These are phyloP conservation scores for Oophaga pumilio DNA, from an alignment of 2,113 vertebrate species.

Conservation along the genomic window DNA sequence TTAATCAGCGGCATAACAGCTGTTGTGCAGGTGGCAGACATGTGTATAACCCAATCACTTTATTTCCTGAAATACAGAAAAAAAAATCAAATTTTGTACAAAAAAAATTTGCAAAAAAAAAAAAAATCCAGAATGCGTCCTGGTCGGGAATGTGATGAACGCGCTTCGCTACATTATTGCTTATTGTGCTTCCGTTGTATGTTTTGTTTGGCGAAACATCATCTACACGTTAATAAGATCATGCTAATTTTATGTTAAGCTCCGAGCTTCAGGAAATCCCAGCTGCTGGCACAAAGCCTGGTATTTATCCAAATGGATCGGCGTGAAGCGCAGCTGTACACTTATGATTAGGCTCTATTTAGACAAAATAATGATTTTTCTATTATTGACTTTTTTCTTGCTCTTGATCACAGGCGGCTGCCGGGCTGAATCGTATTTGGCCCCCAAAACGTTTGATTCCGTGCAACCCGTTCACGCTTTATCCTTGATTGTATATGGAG, in stretches of 20 bases:
- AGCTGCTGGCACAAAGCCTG: constrained; percentile 52
- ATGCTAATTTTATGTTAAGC: constrained; percentile 59
- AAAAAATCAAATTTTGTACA: background rate
- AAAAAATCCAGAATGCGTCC: background rate
- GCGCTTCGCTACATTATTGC: constrained; percentile 34
- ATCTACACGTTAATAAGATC: constrained; percentile 53
- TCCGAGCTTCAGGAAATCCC: constrained; percentile 55
- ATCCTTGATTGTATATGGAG: background rate
- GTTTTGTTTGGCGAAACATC: constrained; percentile 50
- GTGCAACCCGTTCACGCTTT: background rate
- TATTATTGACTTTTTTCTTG: constrained; percentile 54
- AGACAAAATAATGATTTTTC: constrained; percentile 60
- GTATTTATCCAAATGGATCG: constrained; percentile 56
- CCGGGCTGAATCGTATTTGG: background rate
- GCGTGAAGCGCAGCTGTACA: constrained; percentile 56
- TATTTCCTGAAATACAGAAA: constrained; percentile 31
- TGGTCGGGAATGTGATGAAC: constrained; percentile 4
- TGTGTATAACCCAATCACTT: background rate
- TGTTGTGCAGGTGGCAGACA: constrained; percentile 46
- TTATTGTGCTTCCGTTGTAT: constrained; percentile 48
- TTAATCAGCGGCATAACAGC: constrained; percentile 52
- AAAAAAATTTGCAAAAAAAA: constrained; percentile 13
- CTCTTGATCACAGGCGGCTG: constrained; percentile 20
- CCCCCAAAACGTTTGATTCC: background rate
- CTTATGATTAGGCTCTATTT: constrained; percentile 56